Evolutionary conservation across 2,113 vertebrate genomes (phyloP).

Genomic region (Ailurus styani): DNA sequence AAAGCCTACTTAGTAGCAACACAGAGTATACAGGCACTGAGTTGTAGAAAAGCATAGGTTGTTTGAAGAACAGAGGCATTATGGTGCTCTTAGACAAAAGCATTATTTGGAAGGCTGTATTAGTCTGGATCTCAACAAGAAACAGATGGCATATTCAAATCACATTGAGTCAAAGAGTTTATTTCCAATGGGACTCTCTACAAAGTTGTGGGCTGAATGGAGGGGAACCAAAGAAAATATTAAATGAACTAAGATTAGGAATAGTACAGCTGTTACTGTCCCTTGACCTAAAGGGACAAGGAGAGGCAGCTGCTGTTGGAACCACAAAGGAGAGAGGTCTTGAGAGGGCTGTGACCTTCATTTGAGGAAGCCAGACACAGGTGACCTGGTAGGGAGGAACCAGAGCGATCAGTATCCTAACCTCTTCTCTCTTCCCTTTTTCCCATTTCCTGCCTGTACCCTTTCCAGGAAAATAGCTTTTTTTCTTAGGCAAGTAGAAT

Average conservation of each 20-base stretch:
- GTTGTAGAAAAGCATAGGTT: neutral
- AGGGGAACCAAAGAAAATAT: neutral
- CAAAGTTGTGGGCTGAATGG: neutral
- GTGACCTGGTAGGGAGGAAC: neutral
- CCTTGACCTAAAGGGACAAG: neutral
- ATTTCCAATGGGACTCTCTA: neutral
- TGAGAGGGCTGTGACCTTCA: neutral
- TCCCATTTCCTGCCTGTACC: neutral
- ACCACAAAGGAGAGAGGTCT: neutral
- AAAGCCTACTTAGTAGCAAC: neutral
- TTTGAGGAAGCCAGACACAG: neutral
- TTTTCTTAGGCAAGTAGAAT: neutral
- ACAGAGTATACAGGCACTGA: neutral
- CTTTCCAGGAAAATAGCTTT: neutral
- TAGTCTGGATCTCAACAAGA: neutral
- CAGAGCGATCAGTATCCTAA: neutral
- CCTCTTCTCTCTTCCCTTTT: neutral
- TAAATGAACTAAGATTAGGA: neutral
- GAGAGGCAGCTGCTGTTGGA: neutral
- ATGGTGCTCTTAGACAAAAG: neutral
- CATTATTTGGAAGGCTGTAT: neutral
- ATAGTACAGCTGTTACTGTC: neutral
- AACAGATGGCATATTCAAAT: neutral
- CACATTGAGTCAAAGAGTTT: neutral
- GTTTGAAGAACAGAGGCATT: neutral